These are phyloP conservation scores for Neria commutata DNA, from an alignment of 2,888 invertebrate genomes.

Conservation along the genomic window DNA sequence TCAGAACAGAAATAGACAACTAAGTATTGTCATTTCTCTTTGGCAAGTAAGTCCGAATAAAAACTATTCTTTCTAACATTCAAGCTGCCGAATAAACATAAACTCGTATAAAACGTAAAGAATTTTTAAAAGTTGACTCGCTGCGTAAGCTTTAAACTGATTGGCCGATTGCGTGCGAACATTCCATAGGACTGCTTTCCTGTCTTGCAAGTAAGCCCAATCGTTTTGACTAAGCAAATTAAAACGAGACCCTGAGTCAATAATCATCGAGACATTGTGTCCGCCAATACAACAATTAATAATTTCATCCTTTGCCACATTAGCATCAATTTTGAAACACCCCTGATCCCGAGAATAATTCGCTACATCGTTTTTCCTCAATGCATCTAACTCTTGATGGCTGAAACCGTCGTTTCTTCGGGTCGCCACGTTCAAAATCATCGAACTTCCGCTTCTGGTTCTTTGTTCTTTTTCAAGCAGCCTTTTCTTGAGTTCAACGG, in stretches of 20 bases:
- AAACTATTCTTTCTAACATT: no score
- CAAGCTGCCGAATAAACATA: no score
- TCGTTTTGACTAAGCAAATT: neutral
- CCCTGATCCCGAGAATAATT: neutral
- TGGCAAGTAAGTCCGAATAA: no score
- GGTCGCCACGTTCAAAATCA: constrained; percentile 6
- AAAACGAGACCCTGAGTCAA: neutral
- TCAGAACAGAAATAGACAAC: no score
- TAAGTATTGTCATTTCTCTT: no score
- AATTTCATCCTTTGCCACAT: neutral
- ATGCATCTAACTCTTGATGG: neutral
- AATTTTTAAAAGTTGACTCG: neutral
- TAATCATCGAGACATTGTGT: neutral
- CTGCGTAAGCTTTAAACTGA: constrained; percentile 2
- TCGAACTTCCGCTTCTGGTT: neutral
- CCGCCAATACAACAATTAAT: neutral
- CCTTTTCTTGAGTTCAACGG: constrained; percentile 17
- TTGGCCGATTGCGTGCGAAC: neutral
- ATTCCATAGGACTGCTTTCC: neutral
- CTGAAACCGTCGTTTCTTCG: constrained; percentile 6
- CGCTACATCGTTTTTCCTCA: neutral
- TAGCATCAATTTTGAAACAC: neutral
- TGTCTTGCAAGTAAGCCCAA: neutral
- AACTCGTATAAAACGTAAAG: no score
- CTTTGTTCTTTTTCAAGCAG: constrained; percentile 15